Base-by-base conservation (phyloP, 2,113 vertebrate genomes). In the Leucosticte australis region DNA sequence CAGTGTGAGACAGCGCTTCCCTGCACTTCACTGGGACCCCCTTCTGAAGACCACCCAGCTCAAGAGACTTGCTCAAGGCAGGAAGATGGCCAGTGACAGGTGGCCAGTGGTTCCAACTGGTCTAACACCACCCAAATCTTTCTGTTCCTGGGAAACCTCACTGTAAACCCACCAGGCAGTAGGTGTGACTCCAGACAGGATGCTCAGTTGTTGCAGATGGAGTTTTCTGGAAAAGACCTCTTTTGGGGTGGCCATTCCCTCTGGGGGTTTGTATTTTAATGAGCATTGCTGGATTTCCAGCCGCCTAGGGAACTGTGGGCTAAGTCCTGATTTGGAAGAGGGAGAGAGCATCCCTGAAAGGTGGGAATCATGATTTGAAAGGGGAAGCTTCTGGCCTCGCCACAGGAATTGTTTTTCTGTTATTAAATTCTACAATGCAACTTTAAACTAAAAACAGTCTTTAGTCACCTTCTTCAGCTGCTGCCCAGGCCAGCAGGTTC, bases 1-100 rank as follows among this genome's bases (percentile, higher is more conserved):
- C 1, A 1, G 26, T 0, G 3, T 96, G 80, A 96, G 47, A 62
- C 0, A 0, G 42, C 0, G 0, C 7, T 67, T 68, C 57, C 53
- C 69, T 6, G 12, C 2, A 3, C 59, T 46, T 56, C 7, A 1
- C 28, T 13, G 13, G 33, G 15, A 64, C 9, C 13, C 7, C 24
- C 13, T 31, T 10, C 56, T n/a, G 41, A 76, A 42, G 19, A 41
- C 30, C 49, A 46, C 2, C 39, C n/a, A 10, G 53, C 62, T 62
- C 47, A 23, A 80, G 57, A 6, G 3, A 71, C 8, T 26, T 35
- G 50, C 26, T n/a, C 15, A 9, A 23, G 49, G 39, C 27, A 24
- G 35, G 65, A 57, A 15, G 42, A 50, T 1, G 5, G 63, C 69
- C 10, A 8, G 37, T 41, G 39, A 41, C 46, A 19, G 2, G 1